Conservation (phyloP, 2,888 invertebrate genomes). For the Hylaea fasciaria region DNA sequence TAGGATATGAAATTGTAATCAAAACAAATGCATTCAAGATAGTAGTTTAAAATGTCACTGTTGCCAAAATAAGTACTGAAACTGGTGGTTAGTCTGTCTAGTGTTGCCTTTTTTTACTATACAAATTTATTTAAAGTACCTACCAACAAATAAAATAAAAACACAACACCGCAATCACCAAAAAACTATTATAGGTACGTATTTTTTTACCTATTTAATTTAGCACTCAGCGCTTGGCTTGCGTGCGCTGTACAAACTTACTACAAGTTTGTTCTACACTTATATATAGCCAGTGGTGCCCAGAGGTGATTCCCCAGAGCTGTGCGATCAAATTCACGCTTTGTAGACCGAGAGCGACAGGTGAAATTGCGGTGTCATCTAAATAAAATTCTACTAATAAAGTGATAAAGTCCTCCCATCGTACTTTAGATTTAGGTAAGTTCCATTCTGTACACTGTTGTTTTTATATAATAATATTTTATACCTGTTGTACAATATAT, state of each 20-base stretch:
- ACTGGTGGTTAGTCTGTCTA: too few relatives aligned
- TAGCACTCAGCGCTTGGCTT: conserved; percentile 9
- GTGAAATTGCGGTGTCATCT: neutral
- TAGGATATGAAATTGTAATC: too few relatives aligned
- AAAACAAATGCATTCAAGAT: too few relatives aligned
- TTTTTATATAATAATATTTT: too few relatives aligned
- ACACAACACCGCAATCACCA: neutral
- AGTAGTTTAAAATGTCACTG: too few relatives aligned
- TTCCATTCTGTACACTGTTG: too few relatives aligned
- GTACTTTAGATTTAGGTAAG: too few relatives aligned
- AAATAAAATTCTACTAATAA: neutral
- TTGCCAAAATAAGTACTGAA: too few relatives aligned
- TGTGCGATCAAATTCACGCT: conserved; percentile 14
- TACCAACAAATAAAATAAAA: neutral
- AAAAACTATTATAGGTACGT: neutral
- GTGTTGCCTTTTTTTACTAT: neutral
- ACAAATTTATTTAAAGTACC: neutral
- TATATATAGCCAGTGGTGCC: conserved; percentile 51
- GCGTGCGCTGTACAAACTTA: conserved; percentile 43
- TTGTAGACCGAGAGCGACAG: conserved; percentile 16
- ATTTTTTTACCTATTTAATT: neutral
- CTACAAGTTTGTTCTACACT: conserved; percentile 37
- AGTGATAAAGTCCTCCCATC: too few relatives aligned
- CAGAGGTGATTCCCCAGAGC: conserved; percentile 58
- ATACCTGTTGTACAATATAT: too few relatives aligned